These are phyloP conservation scores for Motacilla alba DNA, from an alignment of 2,113 vertebrate species.

Conservation along the genomic window DNA sequence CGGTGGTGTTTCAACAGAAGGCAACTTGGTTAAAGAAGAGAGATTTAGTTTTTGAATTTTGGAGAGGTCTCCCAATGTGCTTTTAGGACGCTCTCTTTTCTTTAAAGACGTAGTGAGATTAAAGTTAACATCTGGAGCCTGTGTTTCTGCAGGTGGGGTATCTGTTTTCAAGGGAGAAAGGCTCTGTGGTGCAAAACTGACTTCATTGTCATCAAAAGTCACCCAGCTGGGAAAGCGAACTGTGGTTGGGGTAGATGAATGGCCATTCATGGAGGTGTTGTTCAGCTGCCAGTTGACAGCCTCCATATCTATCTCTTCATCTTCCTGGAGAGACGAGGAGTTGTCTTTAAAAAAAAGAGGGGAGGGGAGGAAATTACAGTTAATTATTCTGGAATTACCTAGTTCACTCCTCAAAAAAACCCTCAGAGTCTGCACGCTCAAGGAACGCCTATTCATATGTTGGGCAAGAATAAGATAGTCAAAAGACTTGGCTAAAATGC, in stretches of 20 bases:
- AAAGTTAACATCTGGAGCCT: constrained; percentile 49
- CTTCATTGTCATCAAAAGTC: constrained; percentile 86
- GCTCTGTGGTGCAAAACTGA: constrained; percentile 45
- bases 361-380: constrained; percentile 33
- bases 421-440: neutral
- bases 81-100: constrained; percentile 78
- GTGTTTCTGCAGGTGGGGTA: constrained; percentile 49
- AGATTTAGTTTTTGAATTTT: constrained; percentile 77
- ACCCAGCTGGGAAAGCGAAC: constrained; percentile 86
- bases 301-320: constrained; percentile 87
- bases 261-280: constrained; percentile 72
- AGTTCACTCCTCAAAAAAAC: neutral
- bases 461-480: neutral
- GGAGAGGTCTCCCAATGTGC: constrained; percentile 75
- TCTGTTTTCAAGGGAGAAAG: constrained; percentile 65
- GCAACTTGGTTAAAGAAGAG: constrained; percentile 69
- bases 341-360: constrained; percentile 73
- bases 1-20: constrained; percentile 68
- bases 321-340: constrained; percentile 79
- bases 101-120: constrained; percentile 67
- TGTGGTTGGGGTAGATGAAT: constrained; percentile 62
- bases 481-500: neutral
- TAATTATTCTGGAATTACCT: neutral
- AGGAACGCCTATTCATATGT: neutral
- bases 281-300: constrained; percentile 73